phyloP scores from a whole-genome alignment of 2,888 invertebrate species.

The Herminia tarsipennalis region DNA sequence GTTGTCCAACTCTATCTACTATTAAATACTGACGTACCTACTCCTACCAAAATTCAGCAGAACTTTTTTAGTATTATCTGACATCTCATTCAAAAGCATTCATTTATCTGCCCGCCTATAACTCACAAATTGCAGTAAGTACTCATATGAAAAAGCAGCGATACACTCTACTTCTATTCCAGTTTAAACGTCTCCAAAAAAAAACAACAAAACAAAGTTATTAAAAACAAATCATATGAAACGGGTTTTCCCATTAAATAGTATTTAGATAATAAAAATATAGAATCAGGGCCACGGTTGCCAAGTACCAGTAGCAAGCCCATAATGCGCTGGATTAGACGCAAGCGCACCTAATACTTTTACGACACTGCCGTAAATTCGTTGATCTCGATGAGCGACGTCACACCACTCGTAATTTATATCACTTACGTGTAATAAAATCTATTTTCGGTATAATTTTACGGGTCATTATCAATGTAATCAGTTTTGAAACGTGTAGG shows the following conservation, averaged over 20 bases:
- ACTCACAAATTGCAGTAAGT: too few relatives aligned
- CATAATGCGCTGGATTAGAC: conserved; percentile 67
- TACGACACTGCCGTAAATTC: conserved; percentile 75
- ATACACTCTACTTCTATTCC: too few relatives aligned
- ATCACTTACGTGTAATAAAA: conserved; percentile 59
- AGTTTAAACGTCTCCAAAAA: neutral
- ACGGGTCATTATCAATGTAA: conserved; percentile 30
- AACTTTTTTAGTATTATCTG: too few relatives aligned
- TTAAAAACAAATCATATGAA: conserved; percentile 20
- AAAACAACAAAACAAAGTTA: conserved; percentile 11
- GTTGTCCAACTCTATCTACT: too few relatives aligned
- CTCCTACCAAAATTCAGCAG: too few relatives aligned
- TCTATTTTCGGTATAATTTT: conserved; percentile 52
- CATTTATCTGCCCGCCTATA: too few relatives aligned
- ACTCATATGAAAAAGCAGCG: too few relatives aligned
- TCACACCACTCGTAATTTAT: conserved; percentile 65
- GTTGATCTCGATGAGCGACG: conserved; percentile 66
- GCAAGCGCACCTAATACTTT: conserved; percentile 75
- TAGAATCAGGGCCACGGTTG: conserved; percentile 68
- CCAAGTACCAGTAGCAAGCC: conserved; percentile 58
- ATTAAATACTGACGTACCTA: too few relatives aligned
- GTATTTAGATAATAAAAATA: conserved; percentile 48
- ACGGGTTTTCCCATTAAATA: conserved; percentile 30
- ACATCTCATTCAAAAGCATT: too few relatives aligned
- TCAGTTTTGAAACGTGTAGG: conserved; percentile 9